Evolutionary conservation across 2,888 invertebrate species (phyloP).

Genomic region (Anoncus sp.): DNA sequence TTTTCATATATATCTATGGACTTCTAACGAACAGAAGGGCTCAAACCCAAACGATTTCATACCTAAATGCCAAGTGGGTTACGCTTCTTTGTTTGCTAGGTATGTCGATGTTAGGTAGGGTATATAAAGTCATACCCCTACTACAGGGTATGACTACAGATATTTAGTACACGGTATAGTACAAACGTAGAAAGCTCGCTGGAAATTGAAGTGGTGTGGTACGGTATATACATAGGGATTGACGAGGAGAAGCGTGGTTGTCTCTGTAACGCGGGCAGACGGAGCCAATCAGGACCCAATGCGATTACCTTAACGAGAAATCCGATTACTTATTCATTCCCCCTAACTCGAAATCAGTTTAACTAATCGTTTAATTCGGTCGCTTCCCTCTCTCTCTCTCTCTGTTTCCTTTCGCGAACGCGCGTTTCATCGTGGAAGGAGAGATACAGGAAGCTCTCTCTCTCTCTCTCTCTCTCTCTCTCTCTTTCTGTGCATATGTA

Average conservation of each 20-base stretch:
- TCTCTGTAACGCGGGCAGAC: conserved; percentile 79
- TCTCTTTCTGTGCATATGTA: too few species aligned
- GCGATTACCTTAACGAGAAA: conserved; percentile 84
- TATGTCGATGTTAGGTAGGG: too few species aligned
- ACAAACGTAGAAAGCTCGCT: conserved; percentile 33
- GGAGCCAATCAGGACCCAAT: conserved; percentile 82
- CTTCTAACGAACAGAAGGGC: neutral
- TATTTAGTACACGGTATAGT: conserved; percentile 8
- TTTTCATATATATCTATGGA: neutral
- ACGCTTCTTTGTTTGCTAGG: conserved; percentile 22
- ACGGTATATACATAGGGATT: conserved; percentile 27
- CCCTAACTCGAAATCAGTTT: conserved; percentile 83
- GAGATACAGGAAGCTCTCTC: neutral
- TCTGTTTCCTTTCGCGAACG: conserved; percentile 19
- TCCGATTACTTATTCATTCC: conserved; percentile 84
- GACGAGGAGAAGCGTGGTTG: conserved; percentile 63
- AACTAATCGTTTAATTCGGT: conserved; percentile 84
- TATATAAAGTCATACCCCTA: neutral
- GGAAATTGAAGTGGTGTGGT: conserved; percentile 31
- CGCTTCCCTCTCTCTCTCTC: conserved; percentile 58
- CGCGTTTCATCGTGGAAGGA: conserved; percentile 7
- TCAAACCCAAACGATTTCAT: neutral
- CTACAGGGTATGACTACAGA: too few species aligned
- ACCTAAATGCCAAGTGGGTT: neutral
- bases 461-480: too few species aligned